Evolutionary conservation across 2,797 vertebrate species (phyloP), one percentile per base, ranked within the genome.

Genomic region (Botia almorhae): DNA sequence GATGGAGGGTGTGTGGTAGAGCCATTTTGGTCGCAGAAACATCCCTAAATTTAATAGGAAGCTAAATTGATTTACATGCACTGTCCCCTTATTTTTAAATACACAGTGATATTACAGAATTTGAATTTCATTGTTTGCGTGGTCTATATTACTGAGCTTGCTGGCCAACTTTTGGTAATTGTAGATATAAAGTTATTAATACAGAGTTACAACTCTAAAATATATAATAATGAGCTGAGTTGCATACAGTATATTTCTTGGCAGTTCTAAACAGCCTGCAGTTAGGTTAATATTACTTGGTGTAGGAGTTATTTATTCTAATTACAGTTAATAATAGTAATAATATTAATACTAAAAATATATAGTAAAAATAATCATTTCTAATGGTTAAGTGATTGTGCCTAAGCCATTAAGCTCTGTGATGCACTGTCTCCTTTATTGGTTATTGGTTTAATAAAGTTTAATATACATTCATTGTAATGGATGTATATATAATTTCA

Each of bases 51-150:
- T 65, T 8, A 61, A 3, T 78, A 39, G 58, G 14, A 43, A 56
- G 51, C 43, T 68, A 58, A 69, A 77, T 39, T 48, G 21, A 77
- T 69, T 46, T 68, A 46, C 64, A 48, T 21, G 26, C 65, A 16
- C n/a, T 65, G 74, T 5, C 13, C 19, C 7, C 21, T 16, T 58
- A n/a, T 69, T 77, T 46, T 77, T 46, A 64, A 64, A 74, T 63
- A 39, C 63, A 33, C 23, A 12, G 13, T 67, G 16, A 65, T 43
- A 26, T 76, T 76, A 67, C 50, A 67, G 0, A 16, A 46, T 65
- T 19, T 65, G 29, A 64, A 64, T 64, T 39, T 64, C 33, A 33
- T 29, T 33, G 33, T 33, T 33, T 3, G 3, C 33, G 46, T 48
- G 12, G 14, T 78, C 39, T 21, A 11, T 46, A 33, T 63, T 36